phyloP scores from a whole-genome alignment of 2,888 invertebrate species.

The Athripsodes cinereus region DNA sequence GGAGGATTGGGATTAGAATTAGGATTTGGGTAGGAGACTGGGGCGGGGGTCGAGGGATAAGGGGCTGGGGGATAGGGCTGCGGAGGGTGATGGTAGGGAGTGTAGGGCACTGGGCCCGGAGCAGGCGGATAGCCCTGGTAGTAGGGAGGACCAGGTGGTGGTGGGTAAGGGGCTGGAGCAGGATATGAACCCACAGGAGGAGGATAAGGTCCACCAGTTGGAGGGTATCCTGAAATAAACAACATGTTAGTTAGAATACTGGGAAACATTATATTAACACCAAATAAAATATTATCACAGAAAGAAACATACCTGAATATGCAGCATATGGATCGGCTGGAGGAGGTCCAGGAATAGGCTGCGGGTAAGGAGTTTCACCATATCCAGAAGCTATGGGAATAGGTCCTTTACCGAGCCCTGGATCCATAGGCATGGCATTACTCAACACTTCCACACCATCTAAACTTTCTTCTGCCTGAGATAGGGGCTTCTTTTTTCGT shows the following conservation, averaged over 20 bases:
- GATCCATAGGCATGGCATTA: constrained; percentile 7
- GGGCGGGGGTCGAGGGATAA: constrained; percentile 30
- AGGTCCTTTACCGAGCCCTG: constrained; percentile 3
- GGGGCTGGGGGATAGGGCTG: constrained; percentile 38
- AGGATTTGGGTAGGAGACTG: constrained; percentile 31
- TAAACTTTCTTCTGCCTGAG: constrained; percentile 5
- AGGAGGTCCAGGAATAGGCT: not conserved
- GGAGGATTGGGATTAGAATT: constrained; percentile 36
- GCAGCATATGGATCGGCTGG: constrained; percentile 19
- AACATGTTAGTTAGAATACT: not conserved
- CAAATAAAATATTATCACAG: too few relatives aligned
- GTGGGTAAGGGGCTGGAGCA: constrained; percentile 41
- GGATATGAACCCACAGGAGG: constrained; percentile 39
- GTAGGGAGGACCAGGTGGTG: constrained; percentile 42
- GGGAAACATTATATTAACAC: too few relatives aligned
- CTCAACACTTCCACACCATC: constrained; percentile 8
- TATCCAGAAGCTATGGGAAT: not conserved
- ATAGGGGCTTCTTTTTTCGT: constrained; percentile 36
- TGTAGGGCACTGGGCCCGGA: constrained; percentile 37
- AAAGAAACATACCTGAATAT: constrained; percentile 20
- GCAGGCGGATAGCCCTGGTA: constrained; percentile 51
- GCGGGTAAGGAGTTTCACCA: constrained; percentile 2
- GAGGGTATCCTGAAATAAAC: constrained; percentile 37
- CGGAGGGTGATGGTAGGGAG: constrained; percentile 41
- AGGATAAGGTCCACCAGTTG: constrained; percentile 32